Evolutionary conservation across 2,888 invertebrate genomes (phyloP).

Genomic region (Epirrhoe alternata): DNA sequence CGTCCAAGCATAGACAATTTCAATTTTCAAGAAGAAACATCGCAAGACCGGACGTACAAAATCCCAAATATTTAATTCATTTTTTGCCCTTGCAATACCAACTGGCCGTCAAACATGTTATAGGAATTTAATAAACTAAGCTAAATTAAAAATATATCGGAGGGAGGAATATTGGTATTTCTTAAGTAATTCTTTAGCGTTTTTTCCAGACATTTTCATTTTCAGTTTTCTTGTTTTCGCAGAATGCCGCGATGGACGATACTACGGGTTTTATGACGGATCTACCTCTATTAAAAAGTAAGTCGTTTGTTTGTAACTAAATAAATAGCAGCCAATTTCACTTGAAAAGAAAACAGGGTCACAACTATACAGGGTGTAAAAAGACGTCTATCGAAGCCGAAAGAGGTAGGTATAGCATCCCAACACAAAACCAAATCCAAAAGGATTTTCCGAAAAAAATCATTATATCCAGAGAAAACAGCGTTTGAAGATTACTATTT

Average conservation of each 20-base stretch:
- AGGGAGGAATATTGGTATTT: slow-evolving; percentile 39
- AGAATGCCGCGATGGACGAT: slow-evolving; percentile 94
- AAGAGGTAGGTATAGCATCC: too few species aligned
- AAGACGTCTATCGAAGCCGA: too few species aligned
- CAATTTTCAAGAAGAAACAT: slow-evolving; percentile 30
- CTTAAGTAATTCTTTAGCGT: slow-evolving; percentile 29
- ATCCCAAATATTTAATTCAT: slow-evolving; percentile 39
- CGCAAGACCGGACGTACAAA: slow-evolving; percentile 35
- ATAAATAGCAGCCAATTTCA: too few species aligned
- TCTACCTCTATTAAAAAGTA: slow-evolving; percentile 95
- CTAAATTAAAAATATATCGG: slow-evolving; percentile 45
- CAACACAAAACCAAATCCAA: too few species aligned
- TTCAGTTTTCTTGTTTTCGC: slow-evolving; percentile 61
- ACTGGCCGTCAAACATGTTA: slow-evolving; percentile 41
- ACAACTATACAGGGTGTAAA: too few species aligned
- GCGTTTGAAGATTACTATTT: too few species aligned
- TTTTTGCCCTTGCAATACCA: slow-evolving; percentile 42
- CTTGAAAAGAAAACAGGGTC: too few species aligned
- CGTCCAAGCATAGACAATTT: too few species aligned
- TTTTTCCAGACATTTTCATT: slow-evolving; percentile 9
- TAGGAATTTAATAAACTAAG: slow-evolving; percentile 47
- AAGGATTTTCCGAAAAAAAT: too few species aligned
- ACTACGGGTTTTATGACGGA: slow-evolving; percentile 95
- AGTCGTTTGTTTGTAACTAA: slow-evolving; percentile 68
- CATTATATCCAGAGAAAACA: too few species aligned